Evolutionary conservation across 2,113 vertebrate genomes (phyloP), one percentile per base, ranked within the genome.

Genomic region (Bucco capensis): DNA sequence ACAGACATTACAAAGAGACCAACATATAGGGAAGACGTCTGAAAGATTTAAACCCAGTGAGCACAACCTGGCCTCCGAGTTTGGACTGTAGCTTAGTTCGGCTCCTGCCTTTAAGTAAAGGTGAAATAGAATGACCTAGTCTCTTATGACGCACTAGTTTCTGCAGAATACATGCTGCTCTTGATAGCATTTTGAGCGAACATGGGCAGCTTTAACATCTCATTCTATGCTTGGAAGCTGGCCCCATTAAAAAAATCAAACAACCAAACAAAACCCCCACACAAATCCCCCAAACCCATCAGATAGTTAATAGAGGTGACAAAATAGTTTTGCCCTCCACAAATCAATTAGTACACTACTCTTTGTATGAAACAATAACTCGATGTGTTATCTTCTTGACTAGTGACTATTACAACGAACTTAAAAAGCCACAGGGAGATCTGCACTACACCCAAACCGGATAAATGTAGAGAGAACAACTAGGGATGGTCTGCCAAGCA

Each of bases 311-410:
- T 3, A n/a, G 35, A 27, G 7, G 12, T 37, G 53, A 19, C 8
- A 37, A 65, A 62, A 65, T 0, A 23, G 38, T 12, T 61, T 21
- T 18, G 40, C 25, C 49, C 51, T 40, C 19, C 44, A 22, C 58
- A 12, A 6, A 19, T 46, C 56, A 51, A 6, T 19, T 17, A 53
- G 64, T 2, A 21, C 31, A 42, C 4, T 10, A 30, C 49, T 18
- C 9, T 0, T 3, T 13, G 5, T 5, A 12, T 0, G 14, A 51
- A 67, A 38, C 23, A 23, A 10, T 42, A 56, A 8, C 75, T 49
- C 27, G 14, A 25, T 5, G 5, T 3, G n/a, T 13, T 22, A 13
- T 7, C 0, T 38, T 47, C 33, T 8, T 1, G 4, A 9, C 3
- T 10, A 30, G 2, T 0, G 27, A 27, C 53, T 6, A 28, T 22